Evolutionary conservation across 2,113 vertebrate species (phyloP).

Genomic region (Chloropsis cyanopogon): DNA sequence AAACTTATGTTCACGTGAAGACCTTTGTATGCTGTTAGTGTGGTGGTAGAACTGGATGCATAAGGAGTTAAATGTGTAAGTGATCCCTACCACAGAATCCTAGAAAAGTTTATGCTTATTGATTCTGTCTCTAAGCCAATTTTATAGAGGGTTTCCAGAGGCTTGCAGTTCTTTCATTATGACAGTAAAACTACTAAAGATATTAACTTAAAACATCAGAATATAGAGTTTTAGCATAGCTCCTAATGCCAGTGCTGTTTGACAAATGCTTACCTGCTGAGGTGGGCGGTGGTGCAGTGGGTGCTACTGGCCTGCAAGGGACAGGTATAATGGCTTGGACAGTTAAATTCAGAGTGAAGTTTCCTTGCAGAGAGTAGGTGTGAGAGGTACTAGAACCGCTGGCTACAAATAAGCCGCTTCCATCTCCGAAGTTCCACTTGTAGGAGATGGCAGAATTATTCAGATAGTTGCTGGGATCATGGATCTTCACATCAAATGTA

Average conservation of each 20-base stretch:
- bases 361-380: constrained; percentile 79
- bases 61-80: background rate
- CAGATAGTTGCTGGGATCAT: constrained; percentile 90
- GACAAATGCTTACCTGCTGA: constrained; percentile 51
- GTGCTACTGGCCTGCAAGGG: constrained; percentile 76
- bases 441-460: constrained; percentile 82
- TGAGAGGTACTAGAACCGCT: constrained; percentile 78
- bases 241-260: background rate
- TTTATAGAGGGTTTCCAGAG: background rate
- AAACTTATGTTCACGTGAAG: background rate
- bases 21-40: background rate
- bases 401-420: constrained; percentile 83
- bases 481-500: constrained; percentile 80
- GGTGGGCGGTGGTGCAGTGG: constrained; percentile 52
- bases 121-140: background rate
- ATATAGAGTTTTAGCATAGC: background rate
- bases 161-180: background rate
- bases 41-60: background rate
- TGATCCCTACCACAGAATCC: background rate
- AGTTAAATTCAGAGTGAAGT: constrained; percentile 80
- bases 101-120: background rate
- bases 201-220: background rate
- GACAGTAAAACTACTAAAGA: background rate
- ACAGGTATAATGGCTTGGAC: constrained; percentile 82
- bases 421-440: constrained; percentile 90